phyloP scores from a whole-genome alignment of 2,888 invertebrate species.

The Melanophora roralis region DNA sequence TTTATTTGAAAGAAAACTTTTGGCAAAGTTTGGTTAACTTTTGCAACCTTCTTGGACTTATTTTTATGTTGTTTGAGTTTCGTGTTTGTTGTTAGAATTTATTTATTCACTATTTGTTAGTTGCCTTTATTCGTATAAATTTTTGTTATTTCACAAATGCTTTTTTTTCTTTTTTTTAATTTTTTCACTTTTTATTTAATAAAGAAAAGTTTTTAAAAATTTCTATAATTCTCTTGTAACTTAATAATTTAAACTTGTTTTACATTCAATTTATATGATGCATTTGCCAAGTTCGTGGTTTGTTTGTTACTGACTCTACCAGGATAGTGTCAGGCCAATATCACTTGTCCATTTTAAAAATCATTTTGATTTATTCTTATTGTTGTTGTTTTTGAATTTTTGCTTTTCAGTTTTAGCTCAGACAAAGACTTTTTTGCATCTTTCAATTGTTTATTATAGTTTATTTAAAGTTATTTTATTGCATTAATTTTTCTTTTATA shows the following conservation, averaged over 20 bases:
- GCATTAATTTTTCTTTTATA: too few relatives aligned
- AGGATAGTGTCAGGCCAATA: constrained; percentile 32
- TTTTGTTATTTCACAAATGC: constrained; percentile 10
- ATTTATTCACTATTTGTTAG: constrained; percentile 33
- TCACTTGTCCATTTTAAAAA: constrained; percentile 2
- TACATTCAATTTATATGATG: constrained; percentile 5
- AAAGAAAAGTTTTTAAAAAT: constrained; percentile 22
- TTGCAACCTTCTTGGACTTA: constrained; percentile 43
- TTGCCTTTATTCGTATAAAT: constrained; percentile 20
- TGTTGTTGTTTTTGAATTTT: neutral
- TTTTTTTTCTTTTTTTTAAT: constrained; percentile 15
- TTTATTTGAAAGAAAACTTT: constrained; percentile 30
- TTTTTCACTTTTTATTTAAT: constrained; percentile 24
- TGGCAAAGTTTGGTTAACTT: constrained; percentile 28
- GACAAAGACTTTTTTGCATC: constrained; percentile 18
- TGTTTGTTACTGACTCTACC: constrained; percentile 43
- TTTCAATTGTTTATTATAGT: neutral
- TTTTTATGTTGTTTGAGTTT: neutral
- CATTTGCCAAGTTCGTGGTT: constrained; percentile 56
- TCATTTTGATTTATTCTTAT: neutral
- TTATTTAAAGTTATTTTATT: constrained; percentile 18
- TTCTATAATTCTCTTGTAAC: constrained; percentile 6
- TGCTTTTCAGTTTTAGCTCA: neutral
- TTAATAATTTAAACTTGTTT: constrained; percentile 1
- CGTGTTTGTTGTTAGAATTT: neutral